A percentile compares a stretch with the other conserved stretches of the same genome.
These are phyloP conservation scores for Cydia strobilella DNA, from an alignment of 1,140 invertebrate species.

Conservation along the genomic window DNA sequence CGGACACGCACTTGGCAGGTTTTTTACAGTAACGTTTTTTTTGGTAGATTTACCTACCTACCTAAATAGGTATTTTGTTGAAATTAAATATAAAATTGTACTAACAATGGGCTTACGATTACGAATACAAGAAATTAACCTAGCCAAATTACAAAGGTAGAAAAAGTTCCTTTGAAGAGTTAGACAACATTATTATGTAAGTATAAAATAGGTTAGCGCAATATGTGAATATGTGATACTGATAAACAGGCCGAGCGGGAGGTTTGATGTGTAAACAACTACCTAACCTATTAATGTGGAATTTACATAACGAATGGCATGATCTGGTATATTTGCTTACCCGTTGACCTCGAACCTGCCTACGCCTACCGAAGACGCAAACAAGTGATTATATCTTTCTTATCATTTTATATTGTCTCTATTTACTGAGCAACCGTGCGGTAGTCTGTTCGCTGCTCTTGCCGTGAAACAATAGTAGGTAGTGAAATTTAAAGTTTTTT, in stretches of 20 bases:
- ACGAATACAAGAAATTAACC: too few species aligned
- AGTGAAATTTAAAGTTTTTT: constrained; percentile 1
- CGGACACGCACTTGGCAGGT: too few species aligned
- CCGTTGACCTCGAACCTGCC: constrained; percentile 35
- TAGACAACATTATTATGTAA: too few species aligned
- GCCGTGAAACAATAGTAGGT: constrained; percentile 17
- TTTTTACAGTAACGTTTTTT: too few species aligned
- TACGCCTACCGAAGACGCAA: constrained; percentile 27
- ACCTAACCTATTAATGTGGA: neutral
- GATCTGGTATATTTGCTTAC: constrained; percentile 22
- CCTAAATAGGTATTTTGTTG: too few species aligned
- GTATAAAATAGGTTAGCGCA: too few species aligned
- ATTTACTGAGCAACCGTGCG: constrained; percentile 5
- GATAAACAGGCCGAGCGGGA: neutral
- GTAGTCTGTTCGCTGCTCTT: constrained; percentile 4
- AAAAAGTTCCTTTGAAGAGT: too few species aligned
- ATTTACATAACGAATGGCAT: constrained; percentile 30
- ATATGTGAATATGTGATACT: too few species aligned
- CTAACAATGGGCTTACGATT: too few species aligned
- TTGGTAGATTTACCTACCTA: too few species aligned
- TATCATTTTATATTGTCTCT: constrained; percentile 37
- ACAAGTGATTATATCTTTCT: constrained; percentile 35
- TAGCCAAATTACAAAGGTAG: too few species aligned
- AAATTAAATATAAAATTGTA: too few species aligned
- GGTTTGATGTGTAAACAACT: constrained; percentile 9